Base-by-base conservation (phyloP, 2,113 vertebrate species). In the Sciurus niger region DNA sequence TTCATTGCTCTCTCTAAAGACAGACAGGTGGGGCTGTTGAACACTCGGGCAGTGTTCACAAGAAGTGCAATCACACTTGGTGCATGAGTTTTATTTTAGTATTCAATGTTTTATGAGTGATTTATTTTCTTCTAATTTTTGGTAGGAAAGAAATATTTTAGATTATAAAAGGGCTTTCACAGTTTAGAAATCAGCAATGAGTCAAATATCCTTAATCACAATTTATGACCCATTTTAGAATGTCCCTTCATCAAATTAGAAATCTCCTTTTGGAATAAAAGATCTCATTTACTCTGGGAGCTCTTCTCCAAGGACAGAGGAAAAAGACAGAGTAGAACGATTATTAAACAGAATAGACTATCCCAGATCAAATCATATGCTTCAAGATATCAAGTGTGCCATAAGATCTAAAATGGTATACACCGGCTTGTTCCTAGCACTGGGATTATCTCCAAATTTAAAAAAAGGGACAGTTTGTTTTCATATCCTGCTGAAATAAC, bases 381-480 rank as follows among this genome's bases (percentile, higher is more conserved):
- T 90, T 74, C 43, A 67, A 24, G 65, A 74, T 12, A 14, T 53
- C 46, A 73, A 0, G 11, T 24, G 18, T 51, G 67, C 34, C 83
- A 25, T 60, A 43, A 79, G 67, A 34, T 60, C 58, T 37, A 82
- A 78, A 37, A 60, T 43, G 72, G 2, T 43, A 88, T 4, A 53
- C 2, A 2, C 58, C 73, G 40, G 60, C 34, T 90, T 51, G 8
- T 72, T 72, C 10, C 40, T n/a, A 65, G 32, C 25, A 43, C 74
- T 30, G 58, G 48, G 10, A 34, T 60, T 34, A 70, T 55, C 43
- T 72, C 40, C 43, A 74, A 51, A 67, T 37, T 48, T 43, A 68
- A 78, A 67, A 87, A 94, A 79, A 67, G 32, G 13, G 11, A 88
- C 55, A 84, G 82, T 84, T 53, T 90, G 60, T 79, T 94, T 84